These are phyloP conservation scores for Oxyura jamaicensis DNA, from an alignment of 2,113 vertebrate species.

Conservation along the genomic window DNA sequence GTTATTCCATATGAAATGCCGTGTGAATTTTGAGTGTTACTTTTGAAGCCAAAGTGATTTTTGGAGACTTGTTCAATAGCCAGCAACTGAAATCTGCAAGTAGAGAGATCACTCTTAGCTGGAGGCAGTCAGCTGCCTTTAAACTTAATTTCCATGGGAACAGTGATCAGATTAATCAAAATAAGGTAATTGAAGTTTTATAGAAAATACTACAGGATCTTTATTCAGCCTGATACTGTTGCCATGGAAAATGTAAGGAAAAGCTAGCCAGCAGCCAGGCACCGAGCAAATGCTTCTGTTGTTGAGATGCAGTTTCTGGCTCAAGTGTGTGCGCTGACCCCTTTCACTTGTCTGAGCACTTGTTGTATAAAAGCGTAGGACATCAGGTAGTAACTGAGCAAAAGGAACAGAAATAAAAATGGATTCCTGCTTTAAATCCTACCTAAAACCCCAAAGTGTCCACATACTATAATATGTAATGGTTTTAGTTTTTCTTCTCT, in stretches of 20 bases:
- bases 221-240: conserved; percentile 19
- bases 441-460: background rate
- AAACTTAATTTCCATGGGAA: conserved; percentile 66
- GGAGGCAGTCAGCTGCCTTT: conserved; percentile 58
- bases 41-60: conserved; percentile 11
- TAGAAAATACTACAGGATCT: conserved; percentile 22
- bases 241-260: conserved; percentile 1
- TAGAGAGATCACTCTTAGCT: conserved; percentile 35
- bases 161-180: conserved; percentile 62
- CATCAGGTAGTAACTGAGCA: background rate
- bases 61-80: conserved; percentile 25
- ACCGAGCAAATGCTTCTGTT: background rate
- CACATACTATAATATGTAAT: background rate
- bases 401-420: background rate
- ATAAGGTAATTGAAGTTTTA: conserved; percentile 53
- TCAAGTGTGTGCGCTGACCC: background rate
- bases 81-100: conserved; percentile 9
- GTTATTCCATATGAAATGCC: conserved; percentile 23
- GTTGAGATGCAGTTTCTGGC: background rate
- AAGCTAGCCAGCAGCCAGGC: background rate
- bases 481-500: background rate
- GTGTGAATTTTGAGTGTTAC: conserved; percentile 2
- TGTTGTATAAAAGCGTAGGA: background rate
- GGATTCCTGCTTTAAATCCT: background rate
- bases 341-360: background rate